Percentiles rank a stretch among this genome's conserved stretches.
Evolutionary conservation across 2,888 invertebrate genomes (phyloP).

Genomic region (Mallateleia sp.): DNA sequence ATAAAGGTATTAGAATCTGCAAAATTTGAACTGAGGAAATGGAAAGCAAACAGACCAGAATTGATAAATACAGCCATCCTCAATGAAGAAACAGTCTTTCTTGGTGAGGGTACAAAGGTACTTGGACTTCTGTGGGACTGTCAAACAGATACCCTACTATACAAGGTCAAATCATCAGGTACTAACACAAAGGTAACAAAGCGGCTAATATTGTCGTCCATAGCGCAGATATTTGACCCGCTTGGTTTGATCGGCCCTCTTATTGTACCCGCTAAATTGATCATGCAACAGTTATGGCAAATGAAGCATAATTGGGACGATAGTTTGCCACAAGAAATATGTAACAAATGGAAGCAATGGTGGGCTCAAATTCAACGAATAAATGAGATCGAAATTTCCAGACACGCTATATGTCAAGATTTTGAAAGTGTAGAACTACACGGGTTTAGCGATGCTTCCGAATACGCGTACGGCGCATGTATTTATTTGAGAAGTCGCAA

Average conservation of each 20-base stretch:
- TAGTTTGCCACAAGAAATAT: not conserved
- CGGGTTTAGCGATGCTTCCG: constrained; percentile 33
- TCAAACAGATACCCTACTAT: not conserved
- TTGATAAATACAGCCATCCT: not conserved
- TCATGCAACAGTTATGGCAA: constrained; percentile 34
- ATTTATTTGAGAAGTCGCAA: not conserved
- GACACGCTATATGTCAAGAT: not conserved
- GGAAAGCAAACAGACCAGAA: not conserved
- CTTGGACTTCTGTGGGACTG: constrained; percentile 62
- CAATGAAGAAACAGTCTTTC: not conserved
- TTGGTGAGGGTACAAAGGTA: constrained; percentile 36
- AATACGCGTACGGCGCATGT: constrained; percentile 30
- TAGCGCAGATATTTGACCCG: constrained; percentile 27
- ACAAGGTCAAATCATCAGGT: not conserved
- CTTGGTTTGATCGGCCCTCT: constrained; percentile 17
- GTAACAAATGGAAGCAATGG: not conserved
- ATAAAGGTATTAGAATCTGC: not conserved
- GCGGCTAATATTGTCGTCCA: constrained; percentile 9
- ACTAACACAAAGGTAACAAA: not conserved
- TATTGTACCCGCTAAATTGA: constrained; percentile 9
- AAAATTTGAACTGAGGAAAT: constrained; percentile 5
- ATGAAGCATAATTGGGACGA: constrained; percentile 17
- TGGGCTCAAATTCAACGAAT: not conserved
- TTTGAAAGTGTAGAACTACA: constrained; percentile 4
- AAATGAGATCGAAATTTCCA: constrained; percentile 35